Base-by-base conservation (phyloP, 2,888 invertebrate species). In the Poecilobothrus nobilitatus region DNA sequence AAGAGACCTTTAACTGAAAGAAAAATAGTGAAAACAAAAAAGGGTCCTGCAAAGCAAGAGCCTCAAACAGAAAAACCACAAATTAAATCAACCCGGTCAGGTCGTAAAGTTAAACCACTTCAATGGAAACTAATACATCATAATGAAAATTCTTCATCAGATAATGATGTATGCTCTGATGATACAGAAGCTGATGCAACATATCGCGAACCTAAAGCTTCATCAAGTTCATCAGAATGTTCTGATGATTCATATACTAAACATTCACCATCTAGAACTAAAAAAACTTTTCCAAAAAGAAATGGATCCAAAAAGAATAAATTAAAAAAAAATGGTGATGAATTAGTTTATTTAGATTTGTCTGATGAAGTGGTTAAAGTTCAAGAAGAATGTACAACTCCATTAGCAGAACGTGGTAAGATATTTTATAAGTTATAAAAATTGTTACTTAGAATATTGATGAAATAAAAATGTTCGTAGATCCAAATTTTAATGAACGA, bases 311-410 rank as follows among this genome's bases (percentile, higher is more conserved):
- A 67, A 66, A 68, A 63, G 20, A 69, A 70, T 27, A 68, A 70
- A 2, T 21, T 4, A 3, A 1, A 33, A 12, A 63, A 69, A 20
- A 70, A 61, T 4, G 37, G 68, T 41, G 71, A 72, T 44, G 71
- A 76, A 8, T 18, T 81, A 0, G 75, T 80, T 3, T 81, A 80
- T 69, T 73, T 81, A 66, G 80, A 81, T 73, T 71, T 81, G 7
- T 76, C 78, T 27, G 77, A 76, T 34, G 73, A 73, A 10, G 76
- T 78, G 65, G 75, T 81, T n/a, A 73, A 77, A 69, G 75, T 80
- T 27, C 73, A 74, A 68, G 70, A 75, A 7, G 68, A 73, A 34
- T 63, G 37, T 27, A 63, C 15, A 21, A 75, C 73, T 69, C 75
- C 76, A 8, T 71, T 73, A 27, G 76, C 75, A 15, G 76, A 78